Conservation (phyloP, 2,113 vertebrate species). For the Arizona elegans region DNA sequence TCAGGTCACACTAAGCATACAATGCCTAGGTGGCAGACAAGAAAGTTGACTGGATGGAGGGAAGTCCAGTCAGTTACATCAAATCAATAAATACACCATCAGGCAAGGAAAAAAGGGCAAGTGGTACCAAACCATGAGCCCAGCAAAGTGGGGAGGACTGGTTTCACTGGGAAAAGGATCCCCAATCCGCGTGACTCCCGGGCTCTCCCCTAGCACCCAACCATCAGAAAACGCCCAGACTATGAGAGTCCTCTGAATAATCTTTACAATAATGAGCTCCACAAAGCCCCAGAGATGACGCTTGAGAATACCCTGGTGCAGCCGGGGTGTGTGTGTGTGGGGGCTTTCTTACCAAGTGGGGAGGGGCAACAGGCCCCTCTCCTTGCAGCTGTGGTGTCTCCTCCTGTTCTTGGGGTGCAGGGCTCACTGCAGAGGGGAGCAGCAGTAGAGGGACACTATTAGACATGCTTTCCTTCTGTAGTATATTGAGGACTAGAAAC, state of each 20-base stretch:
- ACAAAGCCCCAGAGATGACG: background rate
- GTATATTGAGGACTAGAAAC: background rate
- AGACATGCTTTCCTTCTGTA: background rate
- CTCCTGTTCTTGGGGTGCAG: background rate
- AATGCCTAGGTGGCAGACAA: background rate
- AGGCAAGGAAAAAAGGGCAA: background rate
- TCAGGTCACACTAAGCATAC: too few relatives aligned
- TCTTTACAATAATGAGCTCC: accelerated
- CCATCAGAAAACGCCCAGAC: background rate
- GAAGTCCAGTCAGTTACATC: background rate
- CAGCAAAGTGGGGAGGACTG: background rate
- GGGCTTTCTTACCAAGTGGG: background rate
- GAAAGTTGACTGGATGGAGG: background rate
- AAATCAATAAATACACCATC: background rate
- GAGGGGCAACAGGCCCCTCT: background rate
- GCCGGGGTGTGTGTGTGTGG: too few relatives aligned
- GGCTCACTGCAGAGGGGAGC: background rate
- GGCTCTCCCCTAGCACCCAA: background rate
- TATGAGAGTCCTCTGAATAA: background rate
- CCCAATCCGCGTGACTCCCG: background rate
- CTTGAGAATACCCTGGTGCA: background rate
- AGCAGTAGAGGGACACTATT: background rate
- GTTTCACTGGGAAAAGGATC: background rate
- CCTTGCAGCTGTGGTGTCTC: background rate
- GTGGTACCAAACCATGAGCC: background rate